Evolutionary conservation across 2,797 vertebrate species (phyloP).

Genomic region (Alexandromys oeconomus): DNA sequence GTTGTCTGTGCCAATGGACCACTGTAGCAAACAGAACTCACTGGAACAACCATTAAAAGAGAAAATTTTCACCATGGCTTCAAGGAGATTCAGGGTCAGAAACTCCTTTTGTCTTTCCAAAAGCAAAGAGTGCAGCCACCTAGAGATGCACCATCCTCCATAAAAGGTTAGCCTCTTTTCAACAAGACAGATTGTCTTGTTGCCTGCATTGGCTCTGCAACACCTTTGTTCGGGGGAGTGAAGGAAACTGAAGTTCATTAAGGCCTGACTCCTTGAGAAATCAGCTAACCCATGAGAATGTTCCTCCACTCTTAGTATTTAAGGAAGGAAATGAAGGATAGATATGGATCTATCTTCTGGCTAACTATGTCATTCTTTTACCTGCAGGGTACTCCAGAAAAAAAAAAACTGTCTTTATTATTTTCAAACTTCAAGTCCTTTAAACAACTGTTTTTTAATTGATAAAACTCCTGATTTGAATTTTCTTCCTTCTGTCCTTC

Average conservation of each 20-base stretch:
- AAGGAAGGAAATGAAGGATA: not conserved
- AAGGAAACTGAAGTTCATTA: slow-evolving; percentile 5
- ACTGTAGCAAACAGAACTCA: not conserved
- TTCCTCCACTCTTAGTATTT: not conserved
- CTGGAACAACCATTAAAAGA: not conserved
- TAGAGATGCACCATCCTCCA: not conserved
- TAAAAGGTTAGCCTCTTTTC: not conserved
- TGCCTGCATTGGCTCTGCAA: not conserved
- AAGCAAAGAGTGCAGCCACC: not conserved
- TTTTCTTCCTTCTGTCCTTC: too few species aligned
- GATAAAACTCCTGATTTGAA: not conserved
- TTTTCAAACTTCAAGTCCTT: slow-evolving; percentile 11
- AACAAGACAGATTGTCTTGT: not conserved
- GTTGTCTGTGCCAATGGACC: not conserved
- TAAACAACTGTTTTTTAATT: not conserved
- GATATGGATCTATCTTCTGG: not conserved
- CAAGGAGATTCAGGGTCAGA: not conserved
- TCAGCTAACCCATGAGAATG: not conserved
- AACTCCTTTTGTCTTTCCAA: not conserved
- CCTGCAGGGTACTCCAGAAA: not conserved
- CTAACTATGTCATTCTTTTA: not conserved
- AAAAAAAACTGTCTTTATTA: not conserved
- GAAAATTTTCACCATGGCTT: not conserved
- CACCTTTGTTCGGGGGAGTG: not conserved
- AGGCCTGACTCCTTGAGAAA: not conserved